phyloP scores from a whole-genome alignment of 2,888 invertebrate species.

The Hirtodrosophila confusa region DNA sequence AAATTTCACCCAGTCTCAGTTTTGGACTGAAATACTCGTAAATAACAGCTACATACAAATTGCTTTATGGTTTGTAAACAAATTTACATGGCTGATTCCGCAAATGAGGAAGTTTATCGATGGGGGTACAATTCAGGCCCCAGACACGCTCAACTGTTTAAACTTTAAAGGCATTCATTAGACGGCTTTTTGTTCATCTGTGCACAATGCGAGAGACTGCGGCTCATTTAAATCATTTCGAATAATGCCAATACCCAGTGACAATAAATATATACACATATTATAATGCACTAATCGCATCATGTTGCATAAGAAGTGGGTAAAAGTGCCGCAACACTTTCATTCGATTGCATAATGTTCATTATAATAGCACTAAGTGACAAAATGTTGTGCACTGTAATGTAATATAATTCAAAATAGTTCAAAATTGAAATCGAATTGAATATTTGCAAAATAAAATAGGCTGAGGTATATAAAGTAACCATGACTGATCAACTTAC shows the following conservation, averaged over 20 bases:
- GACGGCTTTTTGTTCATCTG: conserved; percentile 50
- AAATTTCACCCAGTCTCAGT: conserved; percentile 59
- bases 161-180: conserved; percentile 50
- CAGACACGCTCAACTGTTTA: conserved; percentile 26
- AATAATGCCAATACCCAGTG: conserved; percentile 56
- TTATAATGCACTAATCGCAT: conserved; percentile 63
- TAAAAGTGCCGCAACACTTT: conserved; percentile 71
- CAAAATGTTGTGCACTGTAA: conserved; percentile 6
- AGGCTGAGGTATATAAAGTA: too few species aligned
- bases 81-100: conserved; percentile 49
- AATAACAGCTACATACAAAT: conserved; percentile 42
- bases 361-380: conserved; percentile 14
- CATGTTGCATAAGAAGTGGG: conserved; percentile 59
- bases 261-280: conserved; percentile 34
- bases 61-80: conserved; percentile 18
- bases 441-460: conserved; percentile 14
- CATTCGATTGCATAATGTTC: conserved; percentile 53
- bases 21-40: conserved; percentile 11
- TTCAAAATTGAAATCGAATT: conserved; percentile 6
- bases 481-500: too few species aligned
- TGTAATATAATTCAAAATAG: neutral
- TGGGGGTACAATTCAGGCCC: conserved; percentile 57
- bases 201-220: conserved; percentile 45
- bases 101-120: conserved; percentile 74
- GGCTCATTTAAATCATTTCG: conserved; percentile 61